phyloP scores from a whole-genome alignment of 2,888 invertebrate genomes.

The Caenorhabditis becei region DNA sequence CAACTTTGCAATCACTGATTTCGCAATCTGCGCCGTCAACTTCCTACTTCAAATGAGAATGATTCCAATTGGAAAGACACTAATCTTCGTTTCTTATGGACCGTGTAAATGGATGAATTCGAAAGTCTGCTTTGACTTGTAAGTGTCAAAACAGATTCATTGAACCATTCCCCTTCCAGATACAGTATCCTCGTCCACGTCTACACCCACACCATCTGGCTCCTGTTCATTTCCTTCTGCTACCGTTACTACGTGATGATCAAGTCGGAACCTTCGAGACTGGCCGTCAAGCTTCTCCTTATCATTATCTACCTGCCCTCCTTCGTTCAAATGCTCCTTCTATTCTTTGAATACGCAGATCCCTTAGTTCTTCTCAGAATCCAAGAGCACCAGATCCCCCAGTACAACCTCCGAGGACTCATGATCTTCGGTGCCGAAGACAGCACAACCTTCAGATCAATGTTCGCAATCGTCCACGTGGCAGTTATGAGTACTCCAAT shows the following conservation, averaged over 20 bases:
- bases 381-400: slow-evolving; percentile 10
- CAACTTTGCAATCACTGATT: slow-evolving; percentile 28
- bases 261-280: slow-evolving; percentile 4
- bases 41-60: slow-evolving; percentile 27
- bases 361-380: slow-evolving; percentile 7
- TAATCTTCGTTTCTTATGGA: slow-evolving; percentile 23
- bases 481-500: slow-evolving; percentile 36
- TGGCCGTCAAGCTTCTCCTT: background rate
- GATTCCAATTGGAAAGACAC: slow-evolving; percentile 14
- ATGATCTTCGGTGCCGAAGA: slow-evolving; percentile 29
- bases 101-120: slow-evolving; percentile 12
- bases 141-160: slow-evolving; percentile 2
- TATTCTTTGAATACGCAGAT: slow-evolving; percentile 16
- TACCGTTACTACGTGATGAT: slow-evolving; percentile 33
- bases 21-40: slow-evolving; percentile 10
- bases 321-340: slow-evolving; percentile 19
- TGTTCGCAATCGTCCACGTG: slow-evolving; percentile 51
- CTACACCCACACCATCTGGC: slow-evolving; percentile 31
- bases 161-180: slow-evolving; percentile 9
- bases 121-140: slow-evolving; percentile 19
- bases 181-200: slow-evolving; percentile 28
- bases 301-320: slow-evolving; percentile 27
- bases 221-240: slow-evolving; percentile 21
- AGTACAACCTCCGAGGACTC: slow-evolving; percentile 4
- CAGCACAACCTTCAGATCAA: slow-evolving; percentile 21